These are phyloP conservation scores for Illadopsis cleaveri DNA, from an alignment of 2,113 vertebrate species.

Conservation along the genomic window DNA sequence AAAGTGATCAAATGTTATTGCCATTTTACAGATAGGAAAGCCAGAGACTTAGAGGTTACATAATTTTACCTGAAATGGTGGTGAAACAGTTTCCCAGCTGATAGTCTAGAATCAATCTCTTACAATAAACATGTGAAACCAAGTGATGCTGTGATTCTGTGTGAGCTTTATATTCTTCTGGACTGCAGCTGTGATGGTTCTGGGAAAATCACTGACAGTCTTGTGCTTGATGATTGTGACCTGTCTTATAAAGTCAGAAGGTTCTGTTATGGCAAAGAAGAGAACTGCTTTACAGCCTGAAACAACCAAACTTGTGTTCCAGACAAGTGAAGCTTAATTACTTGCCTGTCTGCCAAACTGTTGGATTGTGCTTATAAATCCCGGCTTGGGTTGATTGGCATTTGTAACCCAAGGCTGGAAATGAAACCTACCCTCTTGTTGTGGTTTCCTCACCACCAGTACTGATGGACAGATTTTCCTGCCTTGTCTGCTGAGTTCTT, in stretches of 20 bases:
- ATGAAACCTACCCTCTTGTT: neutral
- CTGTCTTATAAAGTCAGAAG: neutral
- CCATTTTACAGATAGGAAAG: neutral
- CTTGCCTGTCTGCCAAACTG: neutral
- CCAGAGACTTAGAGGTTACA: neutral
- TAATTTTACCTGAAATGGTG: neutral
- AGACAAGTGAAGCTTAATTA: conserved; percentile 4
- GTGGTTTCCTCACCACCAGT: neutral
- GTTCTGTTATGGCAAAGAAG: neutral
- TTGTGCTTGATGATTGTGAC: neutral
- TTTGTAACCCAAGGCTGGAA: conserved; percentile 1
- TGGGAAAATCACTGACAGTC: neutral
- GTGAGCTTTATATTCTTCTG: neutral
- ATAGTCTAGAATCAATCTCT: neutral
- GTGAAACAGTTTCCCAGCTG: neutral
- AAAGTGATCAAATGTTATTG: neutral
- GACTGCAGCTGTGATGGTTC: neutral
- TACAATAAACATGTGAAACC: neutral
- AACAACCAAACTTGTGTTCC: neutral
- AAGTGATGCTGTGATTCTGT: neutral
- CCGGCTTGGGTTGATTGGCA: neutral
- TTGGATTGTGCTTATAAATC: neutral
- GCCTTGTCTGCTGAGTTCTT: neutral
- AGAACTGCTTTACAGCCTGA: neutral
- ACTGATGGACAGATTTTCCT: neutral